These are phyloP conservation scores for Paedocypris micromegethes DNA, from an alignment of 2,797 vertebrate species.

Conservation along the genomic window DNA sequence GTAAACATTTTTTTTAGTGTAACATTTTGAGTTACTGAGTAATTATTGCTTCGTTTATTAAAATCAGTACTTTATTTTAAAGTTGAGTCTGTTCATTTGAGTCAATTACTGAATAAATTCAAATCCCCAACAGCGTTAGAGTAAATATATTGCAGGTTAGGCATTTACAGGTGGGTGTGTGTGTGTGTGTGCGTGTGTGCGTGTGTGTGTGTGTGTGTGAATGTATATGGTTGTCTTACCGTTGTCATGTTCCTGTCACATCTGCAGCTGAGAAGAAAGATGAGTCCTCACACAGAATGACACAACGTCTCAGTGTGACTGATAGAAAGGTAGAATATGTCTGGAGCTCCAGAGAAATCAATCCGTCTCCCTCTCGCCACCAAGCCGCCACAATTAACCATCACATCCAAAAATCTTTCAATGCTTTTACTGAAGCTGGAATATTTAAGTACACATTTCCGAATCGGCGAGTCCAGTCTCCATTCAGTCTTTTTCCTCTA, in stretches of 20 bases:
- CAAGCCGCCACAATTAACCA: neutral
- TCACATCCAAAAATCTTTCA: neutral
- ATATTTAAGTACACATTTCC: neutral
- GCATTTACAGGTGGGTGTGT: no score
- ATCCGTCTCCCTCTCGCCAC: conserved; percentile 54
- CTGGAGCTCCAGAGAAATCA: conserved; percentile 60
- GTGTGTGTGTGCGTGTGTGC: no score
- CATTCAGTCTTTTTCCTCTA: conserved; percentile 20
- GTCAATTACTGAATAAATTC: no score
- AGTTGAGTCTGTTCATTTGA: no score
- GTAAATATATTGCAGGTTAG: no score
- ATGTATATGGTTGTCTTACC: conserved; percentile 36
- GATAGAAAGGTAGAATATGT: conserved; percentile 66
- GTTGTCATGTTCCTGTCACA: conserved; percentile 71
- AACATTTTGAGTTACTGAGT: no score
- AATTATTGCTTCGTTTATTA: no score
- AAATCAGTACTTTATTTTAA: no score
- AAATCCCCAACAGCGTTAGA: no score
- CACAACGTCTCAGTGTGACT: conserved; percentile 61
- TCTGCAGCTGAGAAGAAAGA: conserved; percentile 62
- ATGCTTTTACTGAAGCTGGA: conserved; percentile 2
- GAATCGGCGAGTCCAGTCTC: no score
- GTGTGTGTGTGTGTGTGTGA: conserved; percentile 19
- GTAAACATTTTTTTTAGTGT: no score
- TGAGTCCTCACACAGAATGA: conserved; percentile 63